These are phyloP conservation scores for Cyphomyrus discorhynchus DNA, from an alignment of 2,113 vertebrate species.

Conservation along the genomic window DNA sequence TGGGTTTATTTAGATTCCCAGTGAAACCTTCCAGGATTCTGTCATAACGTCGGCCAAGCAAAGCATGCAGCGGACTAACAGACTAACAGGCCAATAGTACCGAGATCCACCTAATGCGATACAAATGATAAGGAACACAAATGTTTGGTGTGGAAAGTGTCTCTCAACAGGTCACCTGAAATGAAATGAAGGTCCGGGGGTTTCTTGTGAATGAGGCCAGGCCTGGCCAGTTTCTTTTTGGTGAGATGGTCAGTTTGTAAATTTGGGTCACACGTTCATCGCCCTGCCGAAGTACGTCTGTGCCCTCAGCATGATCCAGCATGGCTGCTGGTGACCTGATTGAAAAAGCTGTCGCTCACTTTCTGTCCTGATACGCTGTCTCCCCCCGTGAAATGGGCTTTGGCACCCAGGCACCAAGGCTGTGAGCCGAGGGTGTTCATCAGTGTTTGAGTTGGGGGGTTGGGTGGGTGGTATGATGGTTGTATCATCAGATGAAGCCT, in stretches of 20 bases:
- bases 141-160: background rate
- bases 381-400: background rate
- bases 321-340: conserved; percentile 15
- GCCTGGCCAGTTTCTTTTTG: background rate
- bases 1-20: conserved; percentile 32
- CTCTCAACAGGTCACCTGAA: background rate
- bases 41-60: conserved; percentile 15
- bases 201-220: background rate
- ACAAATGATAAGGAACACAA: background rate
- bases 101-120: conserved; percentile 13
- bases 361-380: background rate
- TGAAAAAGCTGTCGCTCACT: background rate
- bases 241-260: background rate
- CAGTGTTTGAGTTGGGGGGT: background rate
- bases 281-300: background rate
- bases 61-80: background rate
- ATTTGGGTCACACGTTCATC: background rate
- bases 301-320: background rate
- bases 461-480: background rate
- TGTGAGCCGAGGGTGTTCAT: background rate
- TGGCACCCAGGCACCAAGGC: background rate
- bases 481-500: background rate
- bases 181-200: background rate
- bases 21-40: conserved; percentile 32
- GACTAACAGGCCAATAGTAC: background rate